Evolutionary conservation across 2,888 invertebrate genomes (phyloP).

Genomic region (Scrobipalpa atriplicella): DNA sequence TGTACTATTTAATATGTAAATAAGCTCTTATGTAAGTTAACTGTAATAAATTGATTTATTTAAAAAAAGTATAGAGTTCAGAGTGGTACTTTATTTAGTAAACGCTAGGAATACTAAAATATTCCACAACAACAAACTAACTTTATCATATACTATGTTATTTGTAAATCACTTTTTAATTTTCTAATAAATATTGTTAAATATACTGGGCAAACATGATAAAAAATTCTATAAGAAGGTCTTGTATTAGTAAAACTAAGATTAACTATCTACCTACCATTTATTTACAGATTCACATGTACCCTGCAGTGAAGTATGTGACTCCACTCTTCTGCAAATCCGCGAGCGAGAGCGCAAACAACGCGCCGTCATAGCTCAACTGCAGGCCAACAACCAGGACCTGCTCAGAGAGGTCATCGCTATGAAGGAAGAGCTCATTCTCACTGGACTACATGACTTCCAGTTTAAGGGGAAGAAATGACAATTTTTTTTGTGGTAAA

Average conservation of each 20-base stretch:
- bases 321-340: conserved; percentile 52
- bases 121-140: too few relatives aligned
- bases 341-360: conserved; percentile 61
- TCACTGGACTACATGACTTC: conserved; percentile 46
- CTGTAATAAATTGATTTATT: too few relatives aligned
- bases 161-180: background rate
- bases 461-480: conserved; percentile 35
- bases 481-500: conserved; percentile 1
- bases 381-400: conserved; percentile 61
- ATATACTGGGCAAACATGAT: background rate
- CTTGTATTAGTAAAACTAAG: background rate
- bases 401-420: conserved; percentile 57
- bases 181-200: background rate
- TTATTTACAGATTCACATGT: conserved; percentile 46
- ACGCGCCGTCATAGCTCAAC: conserved; percentile 55
- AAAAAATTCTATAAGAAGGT: too few relatives aligned
- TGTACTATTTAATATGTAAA: too few relatives aligned
- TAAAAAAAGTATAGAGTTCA: too few relatives aligned
- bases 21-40: too few relatives aligned
- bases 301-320: conserved; percentile 62
- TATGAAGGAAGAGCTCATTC: conserved; percentile 61
- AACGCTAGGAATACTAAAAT: too few relatives aligned
- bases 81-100: too few relatives aligned
- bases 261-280: background rate
- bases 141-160: too few relatives aligned